A percentile compares a stretch with the other conserved stretches of the same genome.
These are phyloP conservation scores for Agrilus mali DNA, from an alignment of 2,888 invertebrate genomes.

Conservation along the genomic window DNA sequence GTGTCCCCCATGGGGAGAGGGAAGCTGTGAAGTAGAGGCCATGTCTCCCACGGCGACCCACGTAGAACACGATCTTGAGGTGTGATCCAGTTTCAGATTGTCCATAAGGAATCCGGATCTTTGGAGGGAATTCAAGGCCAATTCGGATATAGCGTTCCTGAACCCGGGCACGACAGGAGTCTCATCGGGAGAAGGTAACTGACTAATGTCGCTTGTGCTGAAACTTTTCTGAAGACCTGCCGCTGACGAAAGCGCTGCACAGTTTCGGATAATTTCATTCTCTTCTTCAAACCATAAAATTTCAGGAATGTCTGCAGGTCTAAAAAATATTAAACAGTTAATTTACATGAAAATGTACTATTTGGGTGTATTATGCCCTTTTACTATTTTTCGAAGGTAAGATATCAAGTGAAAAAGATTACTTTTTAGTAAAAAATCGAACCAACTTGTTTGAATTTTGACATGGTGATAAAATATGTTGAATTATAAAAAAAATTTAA, in stretches of 20 bases:
- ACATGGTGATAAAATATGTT: too few relatives aligned
- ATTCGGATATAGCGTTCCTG: slow-evolving; percentile 40
- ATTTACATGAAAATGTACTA: too few relatives aligned
- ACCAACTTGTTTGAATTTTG: too few relatives aligned
- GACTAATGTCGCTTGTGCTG: slow-evolving; percentile 66
- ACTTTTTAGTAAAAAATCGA: too few relatives aligned
- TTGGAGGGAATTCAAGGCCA: slow-evolving; percentile 45
- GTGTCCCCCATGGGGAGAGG: slow-evolving; percentile 64
- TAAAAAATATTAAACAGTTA: slow-evolving; percentile 16
- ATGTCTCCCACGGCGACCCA: slow-evolving; percentile 78
- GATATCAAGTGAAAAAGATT: too few relatives aligned
- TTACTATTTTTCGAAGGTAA: too few relatives aligned
- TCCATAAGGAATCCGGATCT: slow-evolving; percentile 40
- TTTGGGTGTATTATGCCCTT: too few relatives aligned
- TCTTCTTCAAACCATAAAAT: slow-evolving; percentile 61
- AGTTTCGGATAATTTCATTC: slow-evolving; percentile 65
- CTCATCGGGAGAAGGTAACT: slow-evolving; percentile 41
- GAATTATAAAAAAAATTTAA: too few relatives aligned
- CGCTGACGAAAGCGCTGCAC: slow-evolving; percentile 66
- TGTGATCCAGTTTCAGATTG: slow-evolving; percentile 44
- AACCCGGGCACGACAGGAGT: slow-evolving; percentile 26
- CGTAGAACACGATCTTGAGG: slow-evolving; percentile 63
- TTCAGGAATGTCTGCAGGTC: slow-evolving; percentile 50
- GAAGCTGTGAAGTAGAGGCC: slow-evolving; percentile 64
- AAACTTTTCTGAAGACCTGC: slow-evolving; percentile 74